These are phyloP conservation scores for Tipula helvola DNA, from an alignment of 2,888 invertebrate species.

Conservation along the genomic window DNA sequence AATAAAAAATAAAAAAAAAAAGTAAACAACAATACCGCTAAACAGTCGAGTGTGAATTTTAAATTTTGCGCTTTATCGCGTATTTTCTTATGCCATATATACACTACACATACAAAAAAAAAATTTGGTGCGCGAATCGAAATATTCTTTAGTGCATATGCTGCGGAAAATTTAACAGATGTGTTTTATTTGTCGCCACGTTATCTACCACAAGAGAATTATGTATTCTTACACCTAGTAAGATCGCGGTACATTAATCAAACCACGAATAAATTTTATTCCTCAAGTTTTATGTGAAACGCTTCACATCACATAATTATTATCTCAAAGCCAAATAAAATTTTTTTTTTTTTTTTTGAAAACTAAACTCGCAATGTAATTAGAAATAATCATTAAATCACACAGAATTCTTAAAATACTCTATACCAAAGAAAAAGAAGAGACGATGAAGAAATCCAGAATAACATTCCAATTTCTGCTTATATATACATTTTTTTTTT, in stretches of 20 bases:
- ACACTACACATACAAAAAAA: neutral
- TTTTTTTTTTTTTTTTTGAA: neutral
- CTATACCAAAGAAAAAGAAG: neutral
- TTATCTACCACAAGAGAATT: neutral
- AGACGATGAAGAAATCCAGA: neutral
- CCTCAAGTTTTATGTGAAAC: neutral
- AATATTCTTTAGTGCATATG: neutral
- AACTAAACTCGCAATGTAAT: neutral
- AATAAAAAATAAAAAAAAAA: neutral
- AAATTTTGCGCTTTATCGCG: neutral
- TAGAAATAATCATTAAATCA: neutral
- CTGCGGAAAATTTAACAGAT: neutral
- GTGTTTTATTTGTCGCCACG: neutral
- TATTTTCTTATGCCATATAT: neutral
- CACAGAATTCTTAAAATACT: neutral
- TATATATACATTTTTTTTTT: neutral
- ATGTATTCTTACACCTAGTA: neutral
- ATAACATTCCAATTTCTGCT: neutral
- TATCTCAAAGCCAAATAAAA: neutral
- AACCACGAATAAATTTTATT: neutral
- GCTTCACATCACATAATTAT: neutral
- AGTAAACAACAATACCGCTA: neutral
- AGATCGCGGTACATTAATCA: neutral
- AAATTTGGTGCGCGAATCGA: neutral
- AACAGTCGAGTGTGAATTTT: neutral